These are phyloP conservation scores for Drosophila arizonae DNA, from an alignment of 1,140 invertebrate species.

Conservation along the genomic window DNA sequence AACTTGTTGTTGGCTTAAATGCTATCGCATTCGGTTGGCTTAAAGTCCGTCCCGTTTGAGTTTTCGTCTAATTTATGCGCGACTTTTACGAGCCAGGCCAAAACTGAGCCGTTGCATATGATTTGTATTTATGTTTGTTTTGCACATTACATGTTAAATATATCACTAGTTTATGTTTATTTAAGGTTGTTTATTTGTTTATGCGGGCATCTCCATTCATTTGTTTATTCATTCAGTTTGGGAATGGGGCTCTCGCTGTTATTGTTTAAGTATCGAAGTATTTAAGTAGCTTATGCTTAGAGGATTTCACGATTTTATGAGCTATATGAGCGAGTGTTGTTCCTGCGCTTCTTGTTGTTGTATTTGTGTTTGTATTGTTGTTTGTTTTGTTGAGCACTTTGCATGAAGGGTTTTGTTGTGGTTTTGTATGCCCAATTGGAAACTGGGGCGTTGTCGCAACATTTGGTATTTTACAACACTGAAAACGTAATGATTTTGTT, in stretches of 20 bases:
- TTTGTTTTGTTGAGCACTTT: conserved; percentile 42
- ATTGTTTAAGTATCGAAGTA: conserved; percentile 45
- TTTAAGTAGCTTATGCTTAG: conserved; percentile 65
- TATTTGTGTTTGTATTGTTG: conserved; percentile 7
- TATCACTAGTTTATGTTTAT: conserved; percentile 76
- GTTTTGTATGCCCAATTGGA: conserved; percentile 13
- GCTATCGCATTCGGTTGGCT: conserved; percentile 42
- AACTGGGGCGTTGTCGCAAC: background rate
- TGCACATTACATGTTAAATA: conserved; percentile 64
- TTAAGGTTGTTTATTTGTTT: conserved; percentile 50
- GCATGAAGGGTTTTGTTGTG: background rate
- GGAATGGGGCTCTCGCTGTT: conserved; percentile 24
- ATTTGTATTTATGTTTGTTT: conserved; percentile 55
- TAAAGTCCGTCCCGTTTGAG: conserved; percentile 40
- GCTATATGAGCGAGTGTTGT: conserved; percentile 18
- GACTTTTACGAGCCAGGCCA: conserved; percentile 59
- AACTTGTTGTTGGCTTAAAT: conserved; percentile 24
- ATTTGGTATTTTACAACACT: conserved; percentile 10
- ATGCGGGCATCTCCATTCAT: conserved; percentile 43
- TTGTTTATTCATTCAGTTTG: conserved; percentile 28
- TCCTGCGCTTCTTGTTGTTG: background rate
- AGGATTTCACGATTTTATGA: conserved; percentile 53
- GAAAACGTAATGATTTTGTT: background rate
- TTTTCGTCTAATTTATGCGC: conserved; percentile 50
- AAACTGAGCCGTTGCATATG: conserved; percentile 10